Percentiles rank a stretch among this genome's conserved stretches.
These are phyloP conservation scores for Hydractinia symbiolongicarpus DNA, from an alignment of 30 jellyfish, hydroid and myxozoan genomes.

Conservation along the genomic window DNA sequence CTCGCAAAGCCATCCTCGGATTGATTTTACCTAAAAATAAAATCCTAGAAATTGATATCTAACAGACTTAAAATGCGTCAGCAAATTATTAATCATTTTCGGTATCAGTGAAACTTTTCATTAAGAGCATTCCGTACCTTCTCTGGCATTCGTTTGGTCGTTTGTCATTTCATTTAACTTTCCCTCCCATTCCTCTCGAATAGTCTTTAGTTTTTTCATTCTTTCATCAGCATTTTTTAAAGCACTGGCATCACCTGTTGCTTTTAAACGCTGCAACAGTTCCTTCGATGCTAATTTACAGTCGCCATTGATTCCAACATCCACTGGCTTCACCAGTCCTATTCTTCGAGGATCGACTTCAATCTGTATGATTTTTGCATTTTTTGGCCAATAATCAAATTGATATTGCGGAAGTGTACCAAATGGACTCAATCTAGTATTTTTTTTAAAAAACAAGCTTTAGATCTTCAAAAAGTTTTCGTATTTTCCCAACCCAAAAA, in stretches of 20 bases:
- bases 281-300: slow-evolving; percentile 48
- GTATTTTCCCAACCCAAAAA: too few species aligned
- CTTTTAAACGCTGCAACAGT: slow-evolving; percentile 39
- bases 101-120: too few species aligned
- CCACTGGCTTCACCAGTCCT: slow-evolving; percentile 60
- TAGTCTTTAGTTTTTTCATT: slow-evolving; percentile 38
- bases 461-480: too few species aligned
- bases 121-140: slow-evolving; percentile 3
- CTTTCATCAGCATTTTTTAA: slow-evolving; percentile 42
- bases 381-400: slow-evolving; percentile 74
- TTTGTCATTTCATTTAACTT: slow-evolving; percentile 55
- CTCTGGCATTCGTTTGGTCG: slow-evolving; percentile 33
- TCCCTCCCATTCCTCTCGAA: slow-evolving; percentile 52
- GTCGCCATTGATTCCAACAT: slow-evolving; percentile 70
- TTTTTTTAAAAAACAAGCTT: not conserved
- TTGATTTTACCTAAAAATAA: slow-evolving; percentile 16
- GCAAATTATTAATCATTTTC: too few species aligned
- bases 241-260: slow-evolving; percentile 41
- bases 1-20: slow-evolving; percentile 70
- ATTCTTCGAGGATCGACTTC: slow-evolving; percentile 66
- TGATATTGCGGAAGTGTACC: slow-evolving; percentile 71
- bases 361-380: slow-evolving; percentile 68
- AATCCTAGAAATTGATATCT: too few species aligned
- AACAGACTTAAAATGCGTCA: too few species aligned
- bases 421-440: slow-evolving; percentile 48